Evolutionary conservation across 2,113 vertebrate species (phyloP).

Genomic region (Sciurus niger): DNA sequence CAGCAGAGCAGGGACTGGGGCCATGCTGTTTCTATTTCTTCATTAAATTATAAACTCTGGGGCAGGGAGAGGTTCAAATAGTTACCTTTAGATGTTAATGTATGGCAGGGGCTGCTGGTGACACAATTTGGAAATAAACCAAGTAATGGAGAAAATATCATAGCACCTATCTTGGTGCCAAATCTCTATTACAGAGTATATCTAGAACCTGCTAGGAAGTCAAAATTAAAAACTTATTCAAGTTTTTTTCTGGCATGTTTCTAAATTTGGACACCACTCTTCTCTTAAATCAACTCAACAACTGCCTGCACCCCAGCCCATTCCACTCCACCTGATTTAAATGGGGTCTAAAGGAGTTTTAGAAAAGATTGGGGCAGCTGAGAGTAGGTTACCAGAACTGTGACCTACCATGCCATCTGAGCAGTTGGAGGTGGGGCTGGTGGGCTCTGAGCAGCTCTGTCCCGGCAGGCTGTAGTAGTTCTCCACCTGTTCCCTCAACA

Average conservation of each 20-base stretch:
- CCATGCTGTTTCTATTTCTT: neutral
- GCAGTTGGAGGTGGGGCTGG: conserved; percentile 95
- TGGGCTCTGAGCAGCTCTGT: conserved; percentile 94
- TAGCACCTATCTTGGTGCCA: neutral
- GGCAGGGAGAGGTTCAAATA: neutral
- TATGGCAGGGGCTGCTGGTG: neutral
- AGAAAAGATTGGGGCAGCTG: neutral
- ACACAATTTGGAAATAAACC: neutral
- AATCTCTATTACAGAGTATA: neutral
- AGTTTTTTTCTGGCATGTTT: neutral
- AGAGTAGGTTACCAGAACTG: neutral
- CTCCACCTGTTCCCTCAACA: conserved; percentile 96
- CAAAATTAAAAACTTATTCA: neutral
- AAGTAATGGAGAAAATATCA: neutral
- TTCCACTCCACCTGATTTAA: neutral
- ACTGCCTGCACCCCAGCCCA: neutral
- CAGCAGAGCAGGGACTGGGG: conserved; percentile 62
- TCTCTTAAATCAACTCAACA: neutral
- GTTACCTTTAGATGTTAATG: neutral
- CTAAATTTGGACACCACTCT: neutral
- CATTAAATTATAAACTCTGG: neutral
- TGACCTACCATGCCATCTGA: conserved; percentile 96
- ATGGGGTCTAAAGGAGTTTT: neutral
- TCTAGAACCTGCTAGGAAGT: neutral
- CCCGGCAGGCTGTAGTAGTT: conserved; percentile 93